Conservation (phyloP, 2,113 vertebrate genomes). For the Calidris pugnax region DNA sequence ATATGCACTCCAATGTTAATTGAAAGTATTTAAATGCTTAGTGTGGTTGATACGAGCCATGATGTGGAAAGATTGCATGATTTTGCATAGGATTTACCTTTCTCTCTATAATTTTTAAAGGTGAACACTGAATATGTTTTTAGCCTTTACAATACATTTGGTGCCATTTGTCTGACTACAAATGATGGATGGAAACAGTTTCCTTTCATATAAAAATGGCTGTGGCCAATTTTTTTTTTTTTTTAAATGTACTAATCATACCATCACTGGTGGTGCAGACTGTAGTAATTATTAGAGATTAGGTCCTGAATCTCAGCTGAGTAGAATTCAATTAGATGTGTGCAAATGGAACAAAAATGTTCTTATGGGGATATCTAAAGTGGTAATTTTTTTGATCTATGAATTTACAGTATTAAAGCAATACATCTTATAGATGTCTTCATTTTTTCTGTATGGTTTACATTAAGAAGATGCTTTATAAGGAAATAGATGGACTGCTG, state of each 20-base stretch:
- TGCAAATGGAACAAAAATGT: background rate
- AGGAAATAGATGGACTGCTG: background rate
- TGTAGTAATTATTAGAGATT: background rate
- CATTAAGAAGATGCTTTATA: background rate
- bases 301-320: background rate
- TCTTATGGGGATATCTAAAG: background rate
- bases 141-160: conserved; percentile 58
- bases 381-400: background rate
- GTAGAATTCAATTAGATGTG: background rate
- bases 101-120: conserved; percentile 42
- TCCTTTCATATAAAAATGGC: background rate
- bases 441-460: background rate
- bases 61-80: conserved; percentile 43
- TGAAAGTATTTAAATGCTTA: conserved; percentile 26
- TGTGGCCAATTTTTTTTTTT: background rate
- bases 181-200: background rate
- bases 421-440: background rate
- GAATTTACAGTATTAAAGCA: background rate
- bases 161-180: background rate
- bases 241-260: background rate
- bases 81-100: conserved; percentile 45
- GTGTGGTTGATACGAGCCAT: background rate
- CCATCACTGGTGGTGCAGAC: background rate
- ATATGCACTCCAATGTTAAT: background rate
- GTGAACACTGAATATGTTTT: conserved; percentile 18